These are phyloP conservation scores for Nyleta sp. DNA, from an alignment of 2,888 invertebrate genomes.

Conservation along the genomic window DNA sequence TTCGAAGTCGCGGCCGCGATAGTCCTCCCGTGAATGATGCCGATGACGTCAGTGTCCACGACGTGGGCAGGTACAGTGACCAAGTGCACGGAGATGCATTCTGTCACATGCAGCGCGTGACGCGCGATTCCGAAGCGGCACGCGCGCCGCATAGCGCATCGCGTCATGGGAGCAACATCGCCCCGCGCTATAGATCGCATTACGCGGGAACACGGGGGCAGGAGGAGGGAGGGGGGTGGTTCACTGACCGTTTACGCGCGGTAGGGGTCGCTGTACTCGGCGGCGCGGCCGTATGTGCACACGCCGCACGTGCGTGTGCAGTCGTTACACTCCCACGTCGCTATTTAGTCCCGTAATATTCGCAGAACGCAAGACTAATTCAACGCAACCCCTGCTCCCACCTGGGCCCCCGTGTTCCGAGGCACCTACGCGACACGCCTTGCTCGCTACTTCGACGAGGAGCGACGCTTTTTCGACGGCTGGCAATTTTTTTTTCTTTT, in stretches of 20 bases:
- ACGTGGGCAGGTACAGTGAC: constrained; percentile 59
- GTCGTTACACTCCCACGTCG: constrained; percentile 81
- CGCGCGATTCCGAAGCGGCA: constrained; percentile 54
- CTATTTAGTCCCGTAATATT: constrained; percentile 82
- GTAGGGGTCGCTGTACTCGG: constrained; percentile 80
- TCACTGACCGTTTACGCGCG: constrained; percentile 79
- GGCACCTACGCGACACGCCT: constrained; percentile 55
- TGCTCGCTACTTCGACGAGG: background rate
- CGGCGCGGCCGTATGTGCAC: constrained; percentile 68
- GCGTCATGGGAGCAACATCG: constrained; percentile 52
- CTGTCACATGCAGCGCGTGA: constrained; percentile 52
- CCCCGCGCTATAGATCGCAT: constrained; percentile 56
- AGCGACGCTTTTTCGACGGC: background rate
- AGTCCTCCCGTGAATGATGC: constrained; percentile 9
- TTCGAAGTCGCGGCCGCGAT: no score
- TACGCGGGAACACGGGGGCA: constrained; percentile 50
- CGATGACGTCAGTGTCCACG: constrained; percentile 51
- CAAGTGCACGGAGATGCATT: constrained; percentile 54
- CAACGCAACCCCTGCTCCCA: constrained; percentile 62
- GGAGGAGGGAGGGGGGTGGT: constrained; percentile 73
- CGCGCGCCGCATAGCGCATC: constrained; percentile 61
- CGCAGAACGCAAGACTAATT: constrained; percentile 75
- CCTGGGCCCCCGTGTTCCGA: constrained; percentile 43
- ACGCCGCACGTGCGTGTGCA: constrained; percentile 73
- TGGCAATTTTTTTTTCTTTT: no score